phyloP scores from a whole-genome alignment of 2,888 invertebrate species.

The Mycalesis mineus region DNA sequence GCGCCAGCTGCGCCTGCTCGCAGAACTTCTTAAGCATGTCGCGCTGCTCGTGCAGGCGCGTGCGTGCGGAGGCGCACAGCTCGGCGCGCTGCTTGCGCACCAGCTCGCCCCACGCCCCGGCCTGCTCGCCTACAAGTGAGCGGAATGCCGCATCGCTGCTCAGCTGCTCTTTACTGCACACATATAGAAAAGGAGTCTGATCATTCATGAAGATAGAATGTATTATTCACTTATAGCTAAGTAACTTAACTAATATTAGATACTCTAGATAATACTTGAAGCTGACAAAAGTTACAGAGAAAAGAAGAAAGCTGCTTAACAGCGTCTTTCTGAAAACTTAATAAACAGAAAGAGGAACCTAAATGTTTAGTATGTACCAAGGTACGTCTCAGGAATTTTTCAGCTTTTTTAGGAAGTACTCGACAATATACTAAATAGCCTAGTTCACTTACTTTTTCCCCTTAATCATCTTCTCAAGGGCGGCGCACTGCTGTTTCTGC shows the following conservation, averaged over 20 bases:
- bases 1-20: constrained; percentile 87
- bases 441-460: constrained; percentile 87
- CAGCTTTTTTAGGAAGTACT: too few relatives aligned
- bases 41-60: constrained; percentile 91
- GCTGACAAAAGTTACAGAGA: too few relatives aligned
- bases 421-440: neutral
- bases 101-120: constrained; percentile 95
- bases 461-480: constrained; percentile 95
- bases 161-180: constrained; percentile 86
- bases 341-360: too few relatives aligned
- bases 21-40: constrained; percentile 86
- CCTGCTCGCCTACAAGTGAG: constrained; percentile 93
- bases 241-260: too few relatives aligned
- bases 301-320: too few relatives aligned
- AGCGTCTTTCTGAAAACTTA: too few relatives aligned
- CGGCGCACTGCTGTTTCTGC: constrained; percentile 93
- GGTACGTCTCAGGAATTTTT: too few relatives aligned
- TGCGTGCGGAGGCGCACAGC: constrained; percentile 88
- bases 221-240: too few relatives aligned
- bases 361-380: too few relatives aligned
- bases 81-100: constrained; percentile 89
- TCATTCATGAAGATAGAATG: too few relatives aligned
- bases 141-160: constrained; percentile 87
- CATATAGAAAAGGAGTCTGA: neutral
- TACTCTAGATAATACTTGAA: too few relatives aligned